phyloP scores from a whole-genome alignment of 2,888 invertebrate genomes.

The Scaptomyza tumidula region DNA sequence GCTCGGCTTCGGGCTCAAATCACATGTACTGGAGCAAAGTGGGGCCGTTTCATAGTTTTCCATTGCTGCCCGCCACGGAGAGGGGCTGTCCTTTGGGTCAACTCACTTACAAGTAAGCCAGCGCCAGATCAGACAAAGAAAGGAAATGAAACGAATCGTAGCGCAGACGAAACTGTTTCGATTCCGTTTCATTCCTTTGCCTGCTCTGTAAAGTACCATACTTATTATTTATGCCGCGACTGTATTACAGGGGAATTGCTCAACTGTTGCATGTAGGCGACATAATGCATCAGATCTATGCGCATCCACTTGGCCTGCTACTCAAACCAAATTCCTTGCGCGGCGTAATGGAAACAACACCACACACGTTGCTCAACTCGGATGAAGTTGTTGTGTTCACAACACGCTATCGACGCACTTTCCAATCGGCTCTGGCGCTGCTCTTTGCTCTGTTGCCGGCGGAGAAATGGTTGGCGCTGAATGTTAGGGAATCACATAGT shows the following conservation, averaged over 20 bases:
- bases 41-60: constrained; percentile 94
- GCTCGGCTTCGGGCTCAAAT: constrained; percentile 83
- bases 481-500: constrained; percentile 91
- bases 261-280: constrained; percentile 93
- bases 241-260: constrained; percentile 87
- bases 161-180: background rate
- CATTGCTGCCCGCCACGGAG: constrained; percentile 88
- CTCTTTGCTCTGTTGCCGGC: constrained; percentile 89
- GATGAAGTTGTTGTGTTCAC: constrained; percentile 90
- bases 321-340: constrained; percentile 68
- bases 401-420: constrained; percentile 94
- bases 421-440: constrained; percentile 94
- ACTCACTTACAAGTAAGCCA: constrained; percentile 87
- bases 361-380: constrained; percentile 82
- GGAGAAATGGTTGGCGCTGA: constrained; percentile 88
- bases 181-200: too few species aligned
- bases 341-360: constrained; percentile 74
- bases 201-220: too few species aligned
- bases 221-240: background rate
- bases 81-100: constrained; percentile 93
- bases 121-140: background rate
- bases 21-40: constrained; percentile 90
- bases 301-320: constrained; percentile 83
- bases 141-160: background rate
- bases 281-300: constrained; percentile 87